Evolutionary conservation across 2,113 vertebrate genomes (phyloP), one percentile per base, ranked within the genome.

Genomic region (Corythoichthys intestinalis): DNA sequence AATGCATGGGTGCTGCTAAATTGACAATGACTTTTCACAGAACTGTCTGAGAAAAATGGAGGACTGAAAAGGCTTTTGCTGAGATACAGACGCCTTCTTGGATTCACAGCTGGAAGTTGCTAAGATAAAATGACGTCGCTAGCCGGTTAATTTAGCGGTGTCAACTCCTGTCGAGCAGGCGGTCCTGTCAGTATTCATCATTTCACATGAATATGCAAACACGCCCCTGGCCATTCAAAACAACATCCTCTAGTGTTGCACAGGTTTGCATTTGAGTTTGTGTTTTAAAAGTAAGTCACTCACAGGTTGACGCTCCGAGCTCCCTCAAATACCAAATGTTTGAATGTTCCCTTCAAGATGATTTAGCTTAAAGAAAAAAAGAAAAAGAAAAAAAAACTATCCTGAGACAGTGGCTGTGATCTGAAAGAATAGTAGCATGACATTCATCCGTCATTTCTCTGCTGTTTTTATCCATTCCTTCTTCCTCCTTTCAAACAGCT

Each of bases 121-220:
- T 28, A 12, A 49, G 70, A 74, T 59, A 73, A 79, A 83, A 80
- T 69, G 67, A 78, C 77, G 76, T 65, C n/a, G 14, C 52, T 69
- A 65, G 76, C 65, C 54, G 66, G 75, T 82, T 83, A 79, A 89
- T 84, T 84, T 81, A 70, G 77, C 65, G 66, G 63, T 79, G 74
- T 85, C 84, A 83, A 70, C 72, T 72, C 65, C 15, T 76, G 75
- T 83, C 76, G 74, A 79, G 81, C 83, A 81, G 75, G 56, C 56
- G 65, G 69, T 70, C 72, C 80, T 78, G 81, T 81, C 85, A 84
- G 73, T 67, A 75, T 81, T 78, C 82, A 82, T 88, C 83, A 84
- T 73, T 70, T 72, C 65, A 60, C 79, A 85, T 86, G 71, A 84
- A 87, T 87, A 88, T 86, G 71, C 83, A 86, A 79, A 73, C 34